A percentile compares a stretch with the other conserved stretches of the same genome.
Evolutionary conservation across 2,797 vertebrate genomes (phyloP).

Genomic region (Liasis olivaceus): DNA sequence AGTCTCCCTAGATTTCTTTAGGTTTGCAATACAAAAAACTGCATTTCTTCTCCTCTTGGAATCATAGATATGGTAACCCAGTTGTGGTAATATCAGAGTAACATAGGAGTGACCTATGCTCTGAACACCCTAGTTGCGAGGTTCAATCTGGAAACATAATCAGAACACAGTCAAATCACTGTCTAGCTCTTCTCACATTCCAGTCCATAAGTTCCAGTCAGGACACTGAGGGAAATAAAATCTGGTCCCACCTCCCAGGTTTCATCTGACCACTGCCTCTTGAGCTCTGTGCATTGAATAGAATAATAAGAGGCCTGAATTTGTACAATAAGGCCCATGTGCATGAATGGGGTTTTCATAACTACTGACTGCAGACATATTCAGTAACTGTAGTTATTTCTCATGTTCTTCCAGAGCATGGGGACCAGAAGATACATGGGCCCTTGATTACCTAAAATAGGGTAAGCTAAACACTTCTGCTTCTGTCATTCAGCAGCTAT

Average conservation of each 20-base stretch:
- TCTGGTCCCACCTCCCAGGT: background rate
- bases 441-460: slow-evolving; percentile 4
- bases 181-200: background rate
- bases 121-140: slow-evolving; percentile 36
- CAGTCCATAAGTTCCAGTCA: background rate
- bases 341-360: too few relatives aligned
- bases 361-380: background rate
- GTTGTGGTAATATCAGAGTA: background rate
- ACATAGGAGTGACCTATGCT: background rate
- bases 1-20: background rate
- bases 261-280: background rate
- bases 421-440: background rate
- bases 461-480: slow-evolving; percentile 56
- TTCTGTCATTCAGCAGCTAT: slow-evolving; percentile 61
- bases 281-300: background rate
- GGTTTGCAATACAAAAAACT: background rate
- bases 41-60: background rate
- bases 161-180: slow-evolving; percentile 11
- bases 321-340: too few relatives aligned
- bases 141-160: slow-evolving; percentile 49
- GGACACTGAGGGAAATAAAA: background rate
- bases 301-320: background rate
- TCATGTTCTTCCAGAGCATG: background rate
- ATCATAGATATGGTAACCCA: background rate
- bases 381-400: background rate